A percentile compares a stretch with the other conserved stretches of the same genome.
Evolutionary conservation across 2,113 vertebrate species (phyloP).

Genomic region (Herpetotheres cachinnans): DNA sequence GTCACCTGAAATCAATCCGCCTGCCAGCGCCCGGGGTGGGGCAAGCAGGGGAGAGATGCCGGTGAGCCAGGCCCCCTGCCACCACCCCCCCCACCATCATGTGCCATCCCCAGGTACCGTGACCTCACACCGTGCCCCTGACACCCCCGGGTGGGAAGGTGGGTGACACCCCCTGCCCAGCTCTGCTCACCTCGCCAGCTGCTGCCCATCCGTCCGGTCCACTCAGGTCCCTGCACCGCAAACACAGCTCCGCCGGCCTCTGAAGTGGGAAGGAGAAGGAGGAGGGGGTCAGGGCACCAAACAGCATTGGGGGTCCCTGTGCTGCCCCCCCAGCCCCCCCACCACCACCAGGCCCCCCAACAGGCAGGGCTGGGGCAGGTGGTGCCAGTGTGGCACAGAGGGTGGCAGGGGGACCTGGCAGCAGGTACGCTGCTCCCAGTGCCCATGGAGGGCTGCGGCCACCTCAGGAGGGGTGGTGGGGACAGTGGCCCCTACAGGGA

Average conservation of each 20-base stretch:
- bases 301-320: background rate
- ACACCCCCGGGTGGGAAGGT: background rate
- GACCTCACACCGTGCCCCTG: background rate
- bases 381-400: background rate
- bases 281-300: background rate
- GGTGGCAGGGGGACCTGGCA: background rate
- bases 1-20: conserved; percentile 56
- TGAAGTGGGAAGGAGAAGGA: background rate
- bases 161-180: background rate
- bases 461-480: background rate
- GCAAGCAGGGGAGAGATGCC: background rate
- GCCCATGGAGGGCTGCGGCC: background rate
- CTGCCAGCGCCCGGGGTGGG: background rate
- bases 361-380: background rate
- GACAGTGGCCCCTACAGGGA: background rate
- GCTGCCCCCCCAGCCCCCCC: background rate
- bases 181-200: background rate
- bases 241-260: background rate
- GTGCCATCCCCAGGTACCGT: background rate
- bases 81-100: background rate
- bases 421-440: background rate
- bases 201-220: conserved; percentile 44
- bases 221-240: background rate
- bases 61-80: background rate
- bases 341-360: rapidly evolving